Percentiles rank a stretch among this genome's conserved stretches.
These are phyloP conservation scores for Lucinisca nassula DNA, from an alignment of 2,888 invertebrate genomes.

Conservation along the genomic window DNA sequence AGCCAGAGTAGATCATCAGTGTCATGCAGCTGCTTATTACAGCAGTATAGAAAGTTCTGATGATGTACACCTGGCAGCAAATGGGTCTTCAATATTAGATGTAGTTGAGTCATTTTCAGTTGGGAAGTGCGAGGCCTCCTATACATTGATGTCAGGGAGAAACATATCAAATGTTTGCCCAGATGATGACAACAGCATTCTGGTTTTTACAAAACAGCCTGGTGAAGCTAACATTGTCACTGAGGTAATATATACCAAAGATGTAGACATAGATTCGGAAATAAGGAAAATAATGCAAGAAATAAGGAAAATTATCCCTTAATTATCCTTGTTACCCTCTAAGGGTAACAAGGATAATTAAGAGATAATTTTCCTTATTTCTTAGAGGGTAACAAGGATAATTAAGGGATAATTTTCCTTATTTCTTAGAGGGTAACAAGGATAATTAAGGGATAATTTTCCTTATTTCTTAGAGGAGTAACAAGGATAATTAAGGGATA, in stretches of 20 bases:
- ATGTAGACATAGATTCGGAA: too few relatives aligned
- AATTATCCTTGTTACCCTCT: too few relatives aligned
- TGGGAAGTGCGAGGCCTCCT: constrained; percentile 57
- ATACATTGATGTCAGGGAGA: constrained; percentile 43
- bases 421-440: too few relatives aligned
- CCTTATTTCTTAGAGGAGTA: too few relatives aligned
- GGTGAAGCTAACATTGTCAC: constrained; percentile 77
- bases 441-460: too few relatives aligned
- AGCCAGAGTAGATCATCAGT: constrained; percentile 69
- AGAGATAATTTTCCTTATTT: too few relatives aligned
- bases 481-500: too few relatives aligned
- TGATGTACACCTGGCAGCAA: neutral
- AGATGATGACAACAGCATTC: constrained; percentile 60
- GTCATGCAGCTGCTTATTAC: constrained; percentile 59
- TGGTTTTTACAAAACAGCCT: constrained; percentile 57
- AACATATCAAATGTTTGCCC: constrained; percentile 71
- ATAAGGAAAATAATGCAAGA: too few relatives aligned
- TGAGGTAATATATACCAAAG: constrained; percentile 69
- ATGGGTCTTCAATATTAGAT: neutral
- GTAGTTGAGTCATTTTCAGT: constrained; percentile 7
- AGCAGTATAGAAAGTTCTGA: neutral
- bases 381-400: too few relatives aligned
- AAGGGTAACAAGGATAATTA: too few relatives aligned
- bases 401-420: too few relatives aligned
- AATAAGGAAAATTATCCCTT: too few relatives aligned